Evolutionary conservation across 2,113 vertebrate genomes (phyloP).

Genomic region (Columbina picui): DNA sequence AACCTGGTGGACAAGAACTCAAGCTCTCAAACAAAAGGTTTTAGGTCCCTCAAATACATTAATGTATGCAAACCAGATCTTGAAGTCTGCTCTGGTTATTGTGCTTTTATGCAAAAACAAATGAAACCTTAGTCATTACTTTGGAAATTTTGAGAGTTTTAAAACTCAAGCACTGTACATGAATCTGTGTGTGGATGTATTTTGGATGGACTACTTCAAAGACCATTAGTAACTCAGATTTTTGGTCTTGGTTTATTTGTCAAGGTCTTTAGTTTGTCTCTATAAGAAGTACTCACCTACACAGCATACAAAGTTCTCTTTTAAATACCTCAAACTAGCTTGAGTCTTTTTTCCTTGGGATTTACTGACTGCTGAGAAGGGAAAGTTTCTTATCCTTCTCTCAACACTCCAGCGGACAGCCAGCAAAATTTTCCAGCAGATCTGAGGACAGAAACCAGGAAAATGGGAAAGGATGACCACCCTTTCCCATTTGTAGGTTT

Average conservation of each 20-base stretch:
- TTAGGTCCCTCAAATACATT: neutral
- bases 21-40: neutral
- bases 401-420: accelerated
- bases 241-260: neutral
- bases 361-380: neutral
- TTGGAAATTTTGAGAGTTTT: neutral
- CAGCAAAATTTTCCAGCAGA: neutral
- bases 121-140: neutral
- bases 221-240: neutral
- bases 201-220: neutral
- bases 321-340: neutral
- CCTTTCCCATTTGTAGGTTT: neutral
- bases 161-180: neutral
- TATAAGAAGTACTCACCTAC: neutral
- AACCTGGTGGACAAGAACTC: neutral
- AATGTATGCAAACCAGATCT: neutral
- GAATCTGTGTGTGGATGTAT: neutral
- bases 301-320: neutral
- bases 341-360: neutral
- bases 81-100: neutral
- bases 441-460: neutral
- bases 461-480: neutral
- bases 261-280: neutral
- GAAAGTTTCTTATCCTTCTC: neutral
- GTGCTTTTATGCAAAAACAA: neutral